Evolutionary conservation across 2,797 vertebrate species (phyloP).

Genomic region (Epinephelus awoara): DNA sequence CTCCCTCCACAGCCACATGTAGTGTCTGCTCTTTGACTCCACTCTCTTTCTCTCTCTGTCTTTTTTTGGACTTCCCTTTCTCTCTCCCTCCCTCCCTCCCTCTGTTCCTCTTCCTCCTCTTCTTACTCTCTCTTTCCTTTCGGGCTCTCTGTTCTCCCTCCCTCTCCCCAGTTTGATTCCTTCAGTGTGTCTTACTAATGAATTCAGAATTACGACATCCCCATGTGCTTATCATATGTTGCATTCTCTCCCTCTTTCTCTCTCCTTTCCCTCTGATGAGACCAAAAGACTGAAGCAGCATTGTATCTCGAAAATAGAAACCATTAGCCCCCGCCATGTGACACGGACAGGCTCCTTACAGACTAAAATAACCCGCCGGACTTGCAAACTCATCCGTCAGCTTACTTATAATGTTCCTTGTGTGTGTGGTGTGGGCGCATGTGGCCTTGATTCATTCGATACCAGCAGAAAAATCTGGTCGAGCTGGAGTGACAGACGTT

Average conservation of each 20-base stretch:
- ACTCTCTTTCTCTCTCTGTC: constrained; percentile 61
- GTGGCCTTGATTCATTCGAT: constrained; percentile 46
- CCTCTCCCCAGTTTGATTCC: constrained; percentile 75
- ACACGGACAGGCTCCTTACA: constrained; percentile 66
- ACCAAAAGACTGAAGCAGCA: constrained; percentile 82
- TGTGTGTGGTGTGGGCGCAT: background rate
- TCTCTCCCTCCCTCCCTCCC: constrained; percentile 50
- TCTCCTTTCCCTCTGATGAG: constrained; percentile 44
- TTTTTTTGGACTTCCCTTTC: constrained; percentile 85
- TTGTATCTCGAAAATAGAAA: constrained; percentile 86
- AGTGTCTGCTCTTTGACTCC: constrained; percentile 78
- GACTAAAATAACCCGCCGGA: constrained; percentile 81
- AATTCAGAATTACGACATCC: constrained; percentile 84
- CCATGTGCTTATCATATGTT: constrained; percentile 89
- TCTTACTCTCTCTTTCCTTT: constrained; percentile 61
- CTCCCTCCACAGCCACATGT: constrained; percentile 84
- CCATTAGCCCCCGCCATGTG: constrained; percentile 82
- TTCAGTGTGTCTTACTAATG: constrained; percentile 84
- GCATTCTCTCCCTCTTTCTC: constrained; percentile 49
- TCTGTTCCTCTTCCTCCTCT: constrained; percentile 67
- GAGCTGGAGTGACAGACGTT: constrained; percentile 28
- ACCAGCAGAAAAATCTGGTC: constrained; percentile 18
- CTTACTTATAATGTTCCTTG: constrained; percentile 43
- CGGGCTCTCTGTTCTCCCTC: constrained; percentile 56
- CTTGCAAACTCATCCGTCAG: constrained; percentile 54